These are phyloP conservation scores for Sterna hirundo DNA, from an alignment of 2,113 vertebrate species.

Conservation along the genomic window DNA sequence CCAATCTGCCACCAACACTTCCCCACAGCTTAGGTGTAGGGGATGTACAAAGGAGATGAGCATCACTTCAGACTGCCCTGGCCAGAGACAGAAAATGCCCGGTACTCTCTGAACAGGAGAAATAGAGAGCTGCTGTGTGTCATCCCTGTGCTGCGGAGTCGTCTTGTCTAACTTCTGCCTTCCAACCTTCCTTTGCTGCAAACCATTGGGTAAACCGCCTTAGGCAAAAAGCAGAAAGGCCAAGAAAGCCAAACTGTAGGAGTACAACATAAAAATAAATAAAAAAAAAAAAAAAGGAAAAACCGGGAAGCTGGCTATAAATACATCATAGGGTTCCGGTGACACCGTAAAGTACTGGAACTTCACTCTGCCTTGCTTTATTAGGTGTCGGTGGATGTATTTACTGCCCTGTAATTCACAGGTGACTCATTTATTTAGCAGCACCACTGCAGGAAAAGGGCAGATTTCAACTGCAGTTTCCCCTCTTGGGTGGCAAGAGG, in stretches of 20 bases:
- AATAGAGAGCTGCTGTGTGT: neutral
- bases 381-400: conserved; percentile 68
- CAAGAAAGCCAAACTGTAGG: conserved; percentile 16
- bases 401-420: conserved; percentile 69
- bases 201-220: neutral
- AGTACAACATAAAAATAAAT: conserved; percentile 44
- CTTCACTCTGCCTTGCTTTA: conserved; percentile 69
- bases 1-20: neutral
- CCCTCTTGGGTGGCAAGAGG: neutral
- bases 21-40: neutral
- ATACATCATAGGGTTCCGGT: conserved; percentile 63
- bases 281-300: conserved; percentile 15
- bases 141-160: neutral
- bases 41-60: neutral
- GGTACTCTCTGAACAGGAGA: neutral
- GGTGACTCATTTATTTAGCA: conserved; percentile 70
- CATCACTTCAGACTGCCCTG: neutral
- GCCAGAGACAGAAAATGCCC: neutral
- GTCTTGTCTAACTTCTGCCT: neutral
- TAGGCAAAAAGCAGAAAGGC: neutral
- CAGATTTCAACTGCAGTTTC: conserved; percentile 61
- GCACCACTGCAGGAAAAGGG: conserved; percentile 39
- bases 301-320: conserved; percentile 57
- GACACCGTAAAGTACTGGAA: conserved; percentile 65
- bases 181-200: neutral